Conservation (phyloP, 2,797 vertebrate genomes). For the Arctocebus calabarensis region DNA sequence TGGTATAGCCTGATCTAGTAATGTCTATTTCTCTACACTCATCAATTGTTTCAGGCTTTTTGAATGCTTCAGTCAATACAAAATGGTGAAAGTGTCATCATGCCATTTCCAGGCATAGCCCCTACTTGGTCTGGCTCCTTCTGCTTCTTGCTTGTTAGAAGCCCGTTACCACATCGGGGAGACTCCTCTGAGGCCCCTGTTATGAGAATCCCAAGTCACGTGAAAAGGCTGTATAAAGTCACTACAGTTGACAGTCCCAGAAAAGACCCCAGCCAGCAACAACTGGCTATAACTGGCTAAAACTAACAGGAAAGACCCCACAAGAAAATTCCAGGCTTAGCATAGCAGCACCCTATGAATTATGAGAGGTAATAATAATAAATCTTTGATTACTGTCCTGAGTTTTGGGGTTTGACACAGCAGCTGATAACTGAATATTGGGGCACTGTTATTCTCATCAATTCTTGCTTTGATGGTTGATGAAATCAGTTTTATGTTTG, state of each 20-base stretch:
- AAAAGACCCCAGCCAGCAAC: neutral
- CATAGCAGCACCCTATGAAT: neutral
- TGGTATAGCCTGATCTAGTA: neutral
- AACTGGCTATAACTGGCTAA: neutral
- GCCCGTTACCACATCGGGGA: neutral
- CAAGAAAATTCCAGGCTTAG: neutral
- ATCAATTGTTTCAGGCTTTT: neutral
- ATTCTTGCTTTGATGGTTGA: neutral
- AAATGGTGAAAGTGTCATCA: neutral
- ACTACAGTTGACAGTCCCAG: neutral
- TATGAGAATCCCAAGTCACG: neutral
- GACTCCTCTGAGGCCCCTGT: neutral
- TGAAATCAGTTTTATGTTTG: neutral
- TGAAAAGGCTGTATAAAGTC: neutral
- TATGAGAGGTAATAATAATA: neutral
- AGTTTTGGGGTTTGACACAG: neutral
- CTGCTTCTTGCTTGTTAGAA: neutral
- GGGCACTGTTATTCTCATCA: neutral
- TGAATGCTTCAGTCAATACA: neutral
- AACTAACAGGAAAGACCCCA: neutral
- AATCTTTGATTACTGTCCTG: neutral
- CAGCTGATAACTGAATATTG: neutral
- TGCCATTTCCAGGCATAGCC: neutral
- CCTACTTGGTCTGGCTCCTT: neutral
- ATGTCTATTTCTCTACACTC: neutral